Percentiles rank a stretch among this genome's conserved stretches.
Evolutionary conservation across 2,888 invertebrate species (phyloP).

Genomic region (Thera britannica): DNA sequence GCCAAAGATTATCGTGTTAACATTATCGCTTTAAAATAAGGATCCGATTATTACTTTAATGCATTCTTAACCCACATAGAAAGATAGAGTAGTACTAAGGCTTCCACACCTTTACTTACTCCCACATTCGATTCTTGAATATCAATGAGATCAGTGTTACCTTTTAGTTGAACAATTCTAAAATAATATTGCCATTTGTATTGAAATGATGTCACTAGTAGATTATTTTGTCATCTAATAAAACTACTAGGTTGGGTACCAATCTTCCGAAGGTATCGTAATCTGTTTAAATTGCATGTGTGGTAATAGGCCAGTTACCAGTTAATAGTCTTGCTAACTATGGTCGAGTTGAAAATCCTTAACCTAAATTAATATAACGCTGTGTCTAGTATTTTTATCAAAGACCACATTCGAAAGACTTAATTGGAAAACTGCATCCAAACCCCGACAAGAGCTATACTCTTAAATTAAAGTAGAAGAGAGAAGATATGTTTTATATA

Average conservation of each 20-base stretch:
- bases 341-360: too few species aligned
- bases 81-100: slow-evolving; percentile 55
- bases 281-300: too few species aligned
- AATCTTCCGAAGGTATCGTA: slow-evolving; percentile 2
- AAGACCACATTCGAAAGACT: too few species aligned
- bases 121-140: slow-evolving; percentile 46
- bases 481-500: too few species aligned
- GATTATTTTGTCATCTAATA: not conserved
- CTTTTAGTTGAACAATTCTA: slow-evolving; percentile 4
- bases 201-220: slow-evolving; percentile 9
- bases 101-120: slow-evolving; percentile 59
- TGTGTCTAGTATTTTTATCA: too few species aligned
- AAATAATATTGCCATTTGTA: slow-evolving; percentile 3
- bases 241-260: not conserved
- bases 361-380: too few species aligned
- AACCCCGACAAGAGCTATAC: too few species aligned
- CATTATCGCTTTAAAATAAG: slow-evolving; percentile 37
- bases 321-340: too few species aligned
- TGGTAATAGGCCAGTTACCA: too few species aligned
- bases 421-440: too few species aligned
- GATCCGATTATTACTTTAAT: slow-evolving; percentile 61
- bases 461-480: too few species aligned
- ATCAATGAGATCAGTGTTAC: slow-evolving; percentile 12
- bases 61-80: slow-evolving; percentile 66
- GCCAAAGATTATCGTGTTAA: not conserved